Conservation (phyloP, 2,888 invertebrate species). For the Drosophila sordidapex region DNA sequence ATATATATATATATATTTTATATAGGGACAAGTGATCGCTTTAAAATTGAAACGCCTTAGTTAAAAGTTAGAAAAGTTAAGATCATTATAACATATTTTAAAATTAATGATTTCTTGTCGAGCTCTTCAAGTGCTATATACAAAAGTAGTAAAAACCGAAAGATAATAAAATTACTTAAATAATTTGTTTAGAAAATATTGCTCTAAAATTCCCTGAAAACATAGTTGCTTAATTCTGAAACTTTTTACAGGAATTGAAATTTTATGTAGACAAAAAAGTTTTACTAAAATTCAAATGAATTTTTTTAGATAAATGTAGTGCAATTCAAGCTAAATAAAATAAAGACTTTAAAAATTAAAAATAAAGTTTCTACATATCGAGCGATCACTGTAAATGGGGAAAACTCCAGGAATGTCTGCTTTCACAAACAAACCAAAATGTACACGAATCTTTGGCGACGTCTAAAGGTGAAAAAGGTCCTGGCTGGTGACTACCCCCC, state of each 20-base stretch:
- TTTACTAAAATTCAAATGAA: neutral
- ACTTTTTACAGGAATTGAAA: neutral
- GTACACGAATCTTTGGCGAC: conserved; percentile 67
- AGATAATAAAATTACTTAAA: neutral
- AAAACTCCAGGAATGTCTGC: neutral
- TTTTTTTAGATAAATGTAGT: too few relatives aligned
- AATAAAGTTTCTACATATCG: neutral
- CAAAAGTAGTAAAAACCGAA: neutral
- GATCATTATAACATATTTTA: neutral
- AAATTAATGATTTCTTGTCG: neutral
- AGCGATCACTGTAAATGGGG: neutral
- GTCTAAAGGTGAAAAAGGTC: conserved; percentile 25
- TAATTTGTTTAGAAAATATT: conserved; percentile 13
- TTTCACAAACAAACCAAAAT: conserved; percentile 11
- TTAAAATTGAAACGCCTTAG: neutral
- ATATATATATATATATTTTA: neutral
- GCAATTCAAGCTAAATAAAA: neutral
- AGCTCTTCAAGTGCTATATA: neutral
- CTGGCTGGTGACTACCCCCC: neutral
- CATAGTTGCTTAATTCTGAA: neutral
- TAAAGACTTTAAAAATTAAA: neutral
- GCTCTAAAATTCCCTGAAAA: neutral
- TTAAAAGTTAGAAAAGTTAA: neutral
- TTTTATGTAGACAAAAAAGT: neutral
- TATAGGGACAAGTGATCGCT: neutral